Base-by-base conservation (phyloP, 2,113 vertebrate genomes). In the Bos javanicus region DNA sequence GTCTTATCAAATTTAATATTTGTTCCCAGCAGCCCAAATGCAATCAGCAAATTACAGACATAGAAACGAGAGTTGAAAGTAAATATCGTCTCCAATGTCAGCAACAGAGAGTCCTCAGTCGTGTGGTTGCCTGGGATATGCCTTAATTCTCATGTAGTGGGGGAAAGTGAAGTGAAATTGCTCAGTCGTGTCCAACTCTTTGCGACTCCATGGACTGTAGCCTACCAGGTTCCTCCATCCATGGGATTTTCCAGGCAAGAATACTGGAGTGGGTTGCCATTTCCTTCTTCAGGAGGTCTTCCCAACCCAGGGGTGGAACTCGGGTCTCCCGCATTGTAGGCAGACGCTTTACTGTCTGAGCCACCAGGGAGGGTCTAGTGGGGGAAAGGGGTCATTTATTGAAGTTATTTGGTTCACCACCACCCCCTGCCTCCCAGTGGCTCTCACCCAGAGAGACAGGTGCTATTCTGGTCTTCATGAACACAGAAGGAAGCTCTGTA, bases 1-100 rank as follows among this genome's bases (percentile, higher is more conserved):
- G 92, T 86, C 26, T 97, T 57, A 97, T 98, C 98, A 98, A 93
- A 93, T 97, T 86, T 97, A 94, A 54, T 92, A 62, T 97, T 95
- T 98, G 97, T 96, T 97, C 85, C 89, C 43, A 94, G 88, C n/a
- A 82, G 43, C 87, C 91, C 90, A 97, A 95, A 90, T 90, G 39
- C 84, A 93, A 76, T 93, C 86, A 91, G 64, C 86, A 92, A 96
- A 91, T 96, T 87, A 95, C 92, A 97, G 93, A 97, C 98, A 92
- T 33, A 59, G 91, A 67, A 89, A 92, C 9, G 13, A 56, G 89
- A 90, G 64, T 36, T 95, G 97, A 93, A 97, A 91, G 74, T 93
- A 95, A 98, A 91, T 90, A 76, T 23, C 43, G n/a, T 54, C 54
- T 56, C 78, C 90, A 43, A 5, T 52, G 86, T 87, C 95, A 60